Base-by-base conservation (phyloP, 2,113 vertebrate genomes). In the Sturnus vulgaris region DNA sequence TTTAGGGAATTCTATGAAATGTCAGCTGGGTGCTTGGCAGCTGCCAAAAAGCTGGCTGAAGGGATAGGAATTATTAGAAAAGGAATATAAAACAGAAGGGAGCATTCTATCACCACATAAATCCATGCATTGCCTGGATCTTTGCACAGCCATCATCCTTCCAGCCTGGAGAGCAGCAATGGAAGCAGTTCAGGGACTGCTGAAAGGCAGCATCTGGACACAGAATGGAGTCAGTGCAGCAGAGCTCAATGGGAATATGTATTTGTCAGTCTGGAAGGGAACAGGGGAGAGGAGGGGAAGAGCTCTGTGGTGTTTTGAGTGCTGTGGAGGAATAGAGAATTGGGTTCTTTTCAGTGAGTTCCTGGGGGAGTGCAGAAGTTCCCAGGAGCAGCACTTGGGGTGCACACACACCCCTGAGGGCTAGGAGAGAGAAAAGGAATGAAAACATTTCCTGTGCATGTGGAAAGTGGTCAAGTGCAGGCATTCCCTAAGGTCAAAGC, bases 201-300 rank as follows among this genome's bases (percentile, higher is more conserved):
- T 91, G 77, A 91, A 94, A 92, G 86, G 77, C 72, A 63, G 55
- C 64, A 81, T 53, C 83, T 91, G 73, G 46, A 19, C 61, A 57
- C 59, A 42, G 64, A 86, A 46, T 23, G 68, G 79, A 77, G 76
- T 15, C 46, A 63, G 63, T n/a, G 71, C 86, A 83, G 79, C 76
- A 25, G 76, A 33, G 35, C 78, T 86, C 69, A 27, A 15, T 11
- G 18, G 77, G 46, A 82, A 60, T 10, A 4, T 65, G 4, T 5
- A 3, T 55, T 61, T 55, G n/a, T 60, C 86, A 73, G 46, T 8
- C 77, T 77, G 81, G 40, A 22, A 59, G 61, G 57, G 61, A 69
- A 6, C 4, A 1, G 23, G 33, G 7, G 12, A 82, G 65, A 42
- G 30, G 69, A 71, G 50, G 31, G 20, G 61, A 24, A 35, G n/a